Evolutionary conservation across 2,113 vertebrate genomes (phyloP).

Genomic region (Telmatochromis brachygnathus): DNA sequence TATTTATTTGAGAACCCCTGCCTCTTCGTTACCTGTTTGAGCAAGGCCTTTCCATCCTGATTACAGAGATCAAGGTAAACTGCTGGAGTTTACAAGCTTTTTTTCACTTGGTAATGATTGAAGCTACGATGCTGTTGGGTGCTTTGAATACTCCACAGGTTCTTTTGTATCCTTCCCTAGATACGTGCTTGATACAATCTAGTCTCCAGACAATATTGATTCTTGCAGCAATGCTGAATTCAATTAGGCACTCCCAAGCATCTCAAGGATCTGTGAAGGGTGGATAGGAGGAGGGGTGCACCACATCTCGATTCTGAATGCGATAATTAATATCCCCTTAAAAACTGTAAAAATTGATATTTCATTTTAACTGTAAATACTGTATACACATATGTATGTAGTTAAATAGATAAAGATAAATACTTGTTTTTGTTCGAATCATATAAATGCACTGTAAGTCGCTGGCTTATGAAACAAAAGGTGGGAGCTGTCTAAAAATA

Average conservation of each 20-base stretch:
- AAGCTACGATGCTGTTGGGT: not conserved
- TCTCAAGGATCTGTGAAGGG: not conserved
- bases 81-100: not conserved
- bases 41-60: not conserved
- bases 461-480: not conserved
- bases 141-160: not conserved
- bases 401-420: not conserved
- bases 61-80: not conserved
- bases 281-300: not conserved
- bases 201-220: not conserved
- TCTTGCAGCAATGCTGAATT: not conserved
- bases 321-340: not conserved
- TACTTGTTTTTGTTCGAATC: not conserved
- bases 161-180: not conserved
- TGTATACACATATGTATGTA: not conserved
- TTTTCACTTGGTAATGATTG: not conserved
- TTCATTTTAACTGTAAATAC: not conserved
- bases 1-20: not conserved
- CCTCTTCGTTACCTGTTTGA: not conserved
- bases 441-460: not conserved
- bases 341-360: not conserved
- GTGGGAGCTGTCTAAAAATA: not conserved
- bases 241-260: not conserved
- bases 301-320: not conserved
- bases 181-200: not conserved